A percentile compares a stretch with the other conserved stretches of the same genome.
Conservation (phyloP, 2,113 vertebrate genomes). For the Lagopus muta region DNA sequence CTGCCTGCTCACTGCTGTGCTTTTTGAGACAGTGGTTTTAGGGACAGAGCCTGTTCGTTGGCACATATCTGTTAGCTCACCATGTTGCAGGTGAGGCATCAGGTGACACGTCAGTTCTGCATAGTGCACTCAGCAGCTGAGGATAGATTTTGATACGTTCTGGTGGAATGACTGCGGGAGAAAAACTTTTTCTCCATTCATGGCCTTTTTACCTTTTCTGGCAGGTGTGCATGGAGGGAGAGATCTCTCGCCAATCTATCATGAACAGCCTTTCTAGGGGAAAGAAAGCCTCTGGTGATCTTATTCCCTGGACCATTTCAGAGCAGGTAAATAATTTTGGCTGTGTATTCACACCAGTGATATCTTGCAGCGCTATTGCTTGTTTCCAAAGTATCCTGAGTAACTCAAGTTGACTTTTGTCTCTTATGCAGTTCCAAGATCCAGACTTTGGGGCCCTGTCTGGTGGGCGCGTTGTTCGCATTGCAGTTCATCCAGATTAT, state of each 20-base stretch:
- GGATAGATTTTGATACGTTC: background rate
- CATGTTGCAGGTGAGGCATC: background rate
- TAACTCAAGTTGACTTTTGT: background rate
- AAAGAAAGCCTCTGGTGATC: slow-evolving; percentile 95
- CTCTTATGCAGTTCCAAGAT: slow-evolving; percentile 90
- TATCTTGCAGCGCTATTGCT: accelerated
- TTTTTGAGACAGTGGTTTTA: background rate
- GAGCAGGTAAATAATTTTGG: slow-evolving; percentile 85
- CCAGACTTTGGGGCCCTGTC: slow-evolving; percentile 93
- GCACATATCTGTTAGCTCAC: accelerated
- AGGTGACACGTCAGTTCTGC: background rate
- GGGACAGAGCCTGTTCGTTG: background rate
- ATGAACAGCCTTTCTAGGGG: slow-evolving; percentile 94
- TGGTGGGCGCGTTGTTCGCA: slow-evolving; percentile 91
- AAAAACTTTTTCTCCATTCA: background rate
- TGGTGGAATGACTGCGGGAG: background rate
- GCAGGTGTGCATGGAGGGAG: slow-evolving; percentile 96
- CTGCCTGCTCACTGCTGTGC: accelerated
- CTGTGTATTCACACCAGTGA: background rate
- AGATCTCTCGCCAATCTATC: slow-evolving; percentile 95
- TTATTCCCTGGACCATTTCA: slow-evolving; percentile 97
- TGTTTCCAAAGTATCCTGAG: background rate
- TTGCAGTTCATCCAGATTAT: slow-evolving; percentile 97
- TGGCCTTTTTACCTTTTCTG: background rate
- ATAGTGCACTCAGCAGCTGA: accelerated